phyloP scores from a whole-genome alignment of 2,113 vertebrate species.

The Suricata suricatta region DNA sequence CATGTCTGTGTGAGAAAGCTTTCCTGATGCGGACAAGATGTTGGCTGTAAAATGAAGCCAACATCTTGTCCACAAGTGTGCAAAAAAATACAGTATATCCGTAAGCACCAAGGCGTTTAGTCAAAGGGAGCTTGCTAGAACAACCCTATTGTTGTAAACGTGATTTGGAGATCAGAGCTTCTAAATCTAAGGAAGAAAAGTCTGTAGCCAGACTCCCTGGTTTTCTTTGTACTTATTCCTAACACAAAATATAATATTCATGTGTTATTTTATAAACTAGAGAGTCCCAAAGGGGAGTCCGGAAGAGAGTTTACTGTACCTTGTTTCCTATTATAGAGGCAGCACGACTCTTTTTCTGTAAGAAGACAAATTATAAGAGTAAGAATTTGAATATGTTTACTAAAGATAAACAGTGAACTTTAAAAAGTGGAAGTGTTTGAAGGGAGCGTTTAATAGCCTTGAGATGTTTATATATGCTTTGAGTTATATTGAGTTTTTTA shows the following conservation, averaged over 20 bases:
- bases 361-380: neutral
- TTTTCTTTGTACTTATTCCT: conserved; percentile 29
- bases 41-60: conserved; percentile 87
- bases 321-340: neutral
- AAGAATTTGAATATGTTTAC: neutral
- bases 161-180: conserved; percentile 74
- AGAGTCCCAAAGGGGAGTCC: neutral
- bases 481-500: neutral
- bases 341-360: neutral
- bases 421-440: conserved; percentile 4
- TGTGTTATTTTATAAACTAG: neutral
- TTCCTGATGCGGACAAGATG: conserved; percentile 90
- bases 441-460: neutral
- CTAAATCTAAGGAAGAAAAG: conserved; percentile 58
- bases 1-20: conserved; percentile 87
- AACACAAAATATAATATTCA: neutral
- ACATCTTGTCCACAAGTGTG: conserved; percentile 89
- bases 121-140: conserved; percentile 69
- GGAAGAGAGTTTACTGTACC: neutral
- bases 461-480: neutral
- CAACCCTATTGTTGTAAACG: conserved; percentile 64
- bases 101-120: conserved; percentile 62
- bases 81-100: conserved; percentile 79
- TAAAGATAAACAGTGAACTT: neutral
- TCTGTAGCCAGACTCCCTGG: neutral